Evolutionary conservation across 2,888 invertebrate species (phyloP).

Genomic region (Oeneis ivallda): DNA sequence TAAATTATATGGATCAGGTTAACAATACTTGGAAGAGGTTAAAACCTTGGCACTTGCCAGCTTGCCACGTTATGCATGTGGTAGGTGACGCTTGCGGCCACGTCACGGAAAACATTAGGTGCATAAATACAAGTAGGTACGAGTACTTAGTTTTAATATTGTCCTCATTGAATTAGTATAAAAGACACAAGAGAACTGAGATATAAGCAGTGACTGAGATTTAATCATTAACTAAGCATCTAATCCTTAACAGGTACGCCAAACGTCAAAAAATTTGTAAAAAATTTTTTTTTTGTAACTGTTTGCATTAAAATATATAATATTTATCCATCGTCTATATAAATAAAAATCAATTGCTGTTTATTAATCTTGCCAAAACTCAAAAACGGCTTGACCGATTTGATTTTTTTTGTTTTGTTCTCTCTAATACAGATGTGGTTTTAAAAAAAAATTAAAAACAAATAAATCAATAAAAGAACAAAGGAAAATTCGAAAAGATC

Average conservation of each 20-base stretch:
- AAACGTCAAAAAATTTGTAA: not conserved
- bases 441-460: no score
- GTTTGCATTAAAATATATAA: not conserved
- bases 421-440: no score
- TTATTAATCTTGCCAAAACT: no score
- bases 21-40: conserved; percentile 24
- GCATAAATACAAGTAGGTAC: conserved; percentile 15
- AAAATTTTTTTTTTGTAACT: not conserved
- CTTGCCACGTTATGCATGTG: conserved; percentile 14
- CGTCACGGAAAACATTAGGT: conserved; percentile 33
- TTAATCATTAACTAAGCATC: conserved; percentile 31
- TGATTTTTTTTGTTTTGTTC: no score
- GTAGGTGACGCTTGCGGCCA: conserved; percentile 7
- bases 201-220: conserved; percentile 28
- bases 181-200: conserved; percentile 58
- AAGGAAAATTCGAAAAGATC: no score
- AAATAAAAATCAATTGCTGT: no score
- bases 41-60: conserved; percentile 29
- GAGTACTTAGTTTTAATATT: conserved; percentile 26
- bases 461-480: no score
- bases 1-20: not conserved
- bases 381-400: no score
- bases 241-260: conserved; percentile 22
- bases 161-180: conserved; percentile 58
- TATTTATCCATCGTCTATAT: no score